Evolutionary conservation across 53 echinoderm and acorn worm species (phyloP), one percentile per base, ranked within the genome.

Genomic region (Pentamera pediparva): DNA sequence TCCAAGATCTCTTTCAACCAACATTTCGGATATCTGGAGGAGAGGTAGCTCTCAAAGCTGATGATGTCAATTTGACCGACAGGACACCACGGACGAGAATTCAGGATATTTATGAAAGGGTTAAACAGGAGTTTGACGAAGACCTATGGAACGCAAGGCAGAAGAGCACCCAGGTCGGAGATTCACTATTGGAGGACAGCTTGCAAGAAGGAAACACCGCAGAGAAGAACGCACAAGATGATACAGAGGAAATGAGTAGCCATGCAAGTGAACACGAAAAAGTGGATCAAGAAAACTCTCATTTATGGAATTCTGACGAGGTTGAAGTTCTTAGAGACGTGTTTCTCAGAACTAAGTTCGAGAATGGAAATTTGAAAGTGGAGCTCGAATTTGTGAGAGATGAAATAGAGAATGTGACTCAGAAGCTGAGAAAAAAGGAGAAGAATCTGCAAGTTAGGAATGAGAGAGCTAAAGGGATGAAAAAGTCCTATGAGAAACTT

Each of bases 81-180:
- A 40, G 5, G 18, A 67, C 41, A 43, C 67, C 67, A 29, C 12
- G 25, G 17, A 67, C 67, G n/a, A 67, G 67, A 43, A 43, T 67
- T 41, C 38, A 41, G 45, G 67, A 40, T 67, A 67, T 67, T 25
- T 67, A 67, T 18, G 31, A 39, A 37, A 67, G 29, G 5, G 67
- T 67, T 1, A 67, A 67, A 29, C 40, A 28, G 9, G 67, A 67
- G 18, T 41, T 39, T 67, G 67, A 67, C 29, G 67, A 67, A 12
- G 67, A 67, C 12, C 27, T 67, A 12, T 67, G 67, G 67, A 67
- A 67, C 45, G 67, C 67, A 21, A 67, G 67, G 45, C 67, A 67
- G 29, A 67, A 67, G 17, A 29, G 67, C 9, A 67, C 67, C 6
- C 67, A 67, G 67, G 67, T 67, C 11, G 67, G 67, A 43, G 30